Evolutionary conservation across 2,888 invertebrate genomes (phyloP), one percentile per base, ranked within the genome.

Genomic region (Drosophila suboccidentalis): DNA sequence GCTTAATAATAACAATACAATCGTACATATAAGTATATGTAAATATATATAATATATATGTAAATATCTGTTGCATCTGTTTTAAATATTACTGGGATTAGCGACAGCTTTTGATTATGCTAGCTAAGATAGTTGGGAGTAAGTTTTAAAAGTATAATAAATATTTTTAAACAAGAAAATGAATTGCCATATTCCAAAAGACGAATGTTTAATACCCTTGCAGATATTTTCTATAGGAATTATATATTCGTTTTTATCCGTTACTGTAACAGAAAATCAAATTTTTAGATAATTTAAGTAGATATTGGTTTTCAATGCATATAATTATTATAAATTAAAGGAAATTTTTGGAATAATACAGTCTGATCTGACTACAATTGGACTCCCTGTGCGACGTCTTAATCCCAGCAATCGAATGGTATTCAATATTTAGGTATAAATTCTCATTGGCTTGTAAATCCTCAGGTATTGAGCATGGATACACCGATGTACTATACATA

Each of bases 391-490:
- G 29, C 15, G 8, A 38, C 22, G 9, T 26, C 22, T 1, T 17
- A 22, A 51, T 68, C 36, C 61, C 69, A 70, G 43, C 43, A 55
- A 39, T 13, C 39, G 17, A 15, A 22, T 39, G 19, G 17, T 19
- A 46, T 58, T 38, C 47, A 38, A 43, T 54, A 34, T 36, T 44
- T 13, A 47, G 43, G 29, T 70, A 46, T 32, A 71, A 65, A 65
- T 50, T 63, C 47, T 66, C 43, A 17, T 46, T 74, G 51, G 49
- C 66, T 50, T 71, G 46, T 71, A 71, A 39, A 75, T 60, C 39
- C 49, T 75, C 72, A 67, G 72, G 75, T 77, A 69, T 69, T 73
- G 74, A 76, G 74, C 78, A 44, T 44, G 44, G 38, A 38, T 43
- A 55, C 44, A 44, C 34, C 55, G 43, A 55, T 34, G 55, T 54